phyloP scores from a whole-genome alignment of 30 jellyfish, hydroid and myxozoan species.

The Aurelia aurita complex sp. Pacific region DNA sequence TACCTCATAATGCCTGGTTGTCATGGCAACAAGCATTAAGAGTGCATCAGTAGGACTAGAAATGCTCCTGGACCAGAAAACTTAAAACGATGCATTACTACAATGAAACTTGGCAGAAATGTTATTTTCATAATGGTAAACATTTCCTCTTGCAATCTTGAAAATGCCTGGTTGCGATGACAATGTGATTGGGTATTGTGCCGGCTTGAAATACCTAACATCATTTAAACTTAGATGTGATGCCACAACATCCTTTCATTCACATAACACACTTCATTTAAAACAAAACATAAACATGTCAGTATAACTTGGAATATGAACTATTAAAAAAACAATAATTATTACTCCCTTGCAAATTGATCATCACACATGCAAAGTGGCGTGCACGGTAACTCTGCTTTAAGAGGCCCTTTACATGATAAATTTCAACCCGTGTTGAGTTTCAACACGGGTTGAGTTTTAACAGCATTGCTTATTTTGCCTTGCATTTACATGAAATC shows the following conservation, averaged over 20 bases:
- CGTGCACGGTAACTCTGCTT: conserved; percentile 4
- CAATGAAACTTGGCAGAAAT: conserved; percentile 18
- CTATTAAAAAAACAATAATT: not conserved
- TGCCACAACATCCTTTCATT: not conserved
- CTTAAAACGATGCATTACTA: not conserved
- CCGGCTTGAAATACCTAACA: not conserved
- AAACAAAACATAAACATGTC: conserved; percentile 1
- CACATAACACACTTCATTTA: not conserved
- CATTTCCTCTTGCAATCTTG: conserved; percentile 15
- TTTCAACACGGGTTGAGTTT: no score
- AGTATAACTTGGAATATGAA: not conserved
- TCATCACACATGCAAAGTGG: conserved; percentile 18
- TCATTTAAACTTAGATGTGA: not conserved
- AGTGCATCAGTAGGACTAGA: conserved; percentile 26
- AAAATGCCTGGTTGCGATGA: conserved; percentile 18
- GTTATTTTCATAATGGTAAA: conserved; percentile 7
- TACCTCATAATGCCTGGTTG: conserved; percentile 22
- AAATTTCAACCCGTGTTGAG: no score
- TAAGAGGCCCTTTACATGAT: not conserved
- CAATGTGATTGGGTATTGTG: not conserved
- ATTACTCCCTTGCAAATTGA: conserved; percentile 21
- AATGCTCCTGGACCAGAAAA: conserved; percentile 7
- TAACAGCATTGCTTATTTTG: no score
- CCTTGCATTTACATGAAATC: no score
- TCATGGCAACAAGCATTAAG: conserved; percentile 13